These are phyloP conservation scores for Pungitius pungitius DNA, from an alignment of 2,113 vertebrate genomes.

Conservation along the genomic window DNA sequence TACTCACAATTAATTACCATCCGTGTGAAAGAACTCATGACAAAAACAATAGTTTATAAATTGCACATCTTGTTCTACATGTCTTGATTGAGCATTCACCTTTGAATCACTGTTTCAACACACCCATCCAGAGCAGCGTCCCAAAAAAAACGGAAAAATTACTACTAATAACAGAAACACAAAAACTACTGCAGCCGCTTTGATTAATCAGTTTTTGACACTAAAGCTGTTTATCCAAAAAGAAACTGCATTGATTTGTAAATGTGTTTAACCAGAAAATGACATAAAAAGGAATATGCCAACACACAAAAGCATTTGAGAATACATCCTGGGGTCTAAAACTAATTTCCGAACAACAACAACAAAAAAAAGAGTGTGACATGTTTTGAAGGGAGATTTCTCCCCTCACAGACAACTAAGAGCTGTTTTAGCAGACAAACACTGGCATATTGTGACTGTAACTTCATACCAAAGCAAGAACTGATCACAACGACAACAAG, in stretches of 20 bases:
- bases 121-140: conserved; percentile 30
- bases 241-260: conserved; percentile 66
- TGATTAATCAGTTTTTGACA: conserved; percentile 69
- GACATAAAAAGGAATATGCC: conserved; percentile 68
- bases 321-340: conserved; percentile 70
- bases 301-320: conserved; percentile 67
- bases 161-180: conserved; percentile 59
- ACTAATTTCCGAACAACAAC: conserved; percentile 71
- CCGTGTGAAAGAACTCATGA: neutral
- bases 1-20: too few relatives aligned
- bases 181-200: conserved; percentile 54
- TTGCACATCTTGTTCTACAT: neutral
- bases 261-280: conserved; percentile 70
- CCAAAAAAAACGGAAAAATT: conserved; percentile 59
- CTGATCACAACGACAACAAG: conserved; percentile 75
- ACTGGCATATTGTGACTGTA: conserved; percentile 66
- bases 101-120: conserved; percentile 36
- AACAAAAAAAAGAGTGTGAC: conserved; percentile 58
- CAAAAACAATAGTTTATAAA: neutral
- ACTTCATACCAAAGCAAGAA: conserved; percentile 68
- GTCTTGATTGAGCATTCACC: neutral
- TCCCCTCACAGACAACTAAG: conserved; percentile 52
- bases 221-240: conserved; percentile 64
- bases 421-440: conserved; percentile 67
- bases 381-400: conserved; percentile 64